Percentiles rank a stretch among this genome's conserved stretches.
Evolutionary conservation across 2,888 invertebrate genomes (phyloP).

Genomic region (Zaprionus bogoriensis): DNA sequence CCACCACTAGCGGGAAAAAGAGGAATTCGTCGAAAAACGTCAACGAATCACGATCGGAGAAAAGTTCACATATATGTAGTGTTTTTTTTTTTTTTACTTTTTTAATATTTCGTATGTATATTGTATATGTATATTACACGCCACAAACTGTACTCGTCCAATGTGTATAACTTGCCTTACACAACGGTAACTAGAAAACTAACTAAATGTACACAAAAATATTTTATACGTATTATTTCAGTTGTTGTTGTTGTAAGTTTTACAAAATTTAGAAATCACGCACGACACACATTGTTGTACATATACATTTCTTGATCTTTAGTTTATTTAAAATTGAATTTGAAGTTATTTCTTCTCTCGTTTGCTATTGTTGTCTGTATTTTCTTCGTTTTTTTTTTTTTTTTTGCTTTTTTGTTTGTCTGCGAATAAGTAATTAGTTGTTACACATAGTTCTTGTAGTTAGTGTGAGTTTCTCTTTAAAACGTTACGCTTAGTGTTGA

Average conservation of each 20-base stretch:
- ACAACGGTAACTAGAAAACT: conserved; percentile 62
- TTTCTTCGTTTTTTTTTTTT: neutral
- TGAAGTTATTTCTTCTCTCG: neutral
- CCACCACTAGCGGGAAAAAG: conserved; percentile 19
- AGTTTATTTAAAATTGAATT: conserved; percentile 26
- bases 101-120: conserved; percentile 26
- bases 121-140: conserved; percentile 54
- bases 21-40: conserved; percentile 17
- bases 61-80: conserved; percentile 45
- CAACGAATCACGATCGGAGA: conserved; percentile 56
- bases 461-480: conserved; percentile 29
- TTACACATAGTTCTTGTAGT: conserved; percentile 22
- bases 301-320: conserved; percentile 45
- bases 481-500: conserved; percentile 62
- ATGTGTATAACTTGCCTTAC: conserved; percentile 33
- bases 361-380: conserved; percentile 16
- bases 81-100: too few relatives aligned
- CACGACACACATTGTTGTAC: conserved; percentile 71
- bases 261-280: conserved; percentile 69
- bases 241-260: conserved; percentile 35
- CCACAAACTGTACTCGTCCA: conserved; percentile 29
- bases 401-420: conserved; percentile 17
- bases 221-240: conserved; percentile 41
- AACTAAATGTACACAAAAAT: conserved; percentile 69
- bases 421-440: conserved; percentile 29